phyloP scores from a whole-genome alignment of 2,113 vertebrate species.

The Cricetomys ansorgei region DNA sequence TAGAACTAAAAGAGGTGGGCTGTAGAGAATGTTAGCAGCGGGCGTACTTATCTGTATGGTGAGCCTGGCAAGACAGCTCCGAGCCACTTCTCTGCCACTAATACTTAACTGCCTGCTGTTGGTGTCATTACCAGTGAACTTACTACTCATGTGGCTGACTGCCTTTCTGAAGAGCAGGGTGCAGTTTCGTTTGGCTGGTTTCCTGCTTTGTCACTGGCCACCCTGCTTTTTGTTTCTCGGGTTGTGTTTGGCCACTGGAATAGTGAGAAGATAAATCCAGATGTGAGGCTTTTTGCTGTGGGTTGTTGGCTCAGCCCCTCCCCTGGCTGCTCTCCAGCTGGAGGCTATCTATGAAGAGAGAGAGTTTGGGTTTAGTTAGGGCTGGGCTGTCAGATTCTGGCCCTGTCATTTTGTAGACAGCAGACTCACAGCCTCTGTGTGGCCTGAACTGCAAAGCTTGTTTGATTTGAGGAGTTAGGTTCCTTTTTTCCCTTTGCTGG shows the following conservation, averaged over 20 bases:
- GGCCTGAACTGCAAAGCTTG: conserved; percentile 9
- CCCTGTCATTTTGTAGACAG: not conserved
- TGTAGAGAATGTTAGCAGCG: not conserved
- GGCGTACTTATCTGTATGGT: too few relatives aligned
- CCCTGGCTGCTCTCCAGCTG: not conserved
- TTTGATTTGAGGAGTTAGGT: not conserved
- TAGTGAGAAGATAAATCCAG: not conserved
- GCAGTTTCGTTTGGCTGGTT: not conserved
- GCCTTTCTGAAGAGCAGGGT: not conserved
- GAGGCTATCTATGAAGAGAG: conserved; percentile 1
- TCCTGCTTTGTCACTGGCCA: not conserved
- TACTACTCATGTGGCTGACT: not conserved
- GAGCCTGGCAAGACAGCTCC: not conserved
- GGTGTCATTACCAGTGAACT: not conserved
- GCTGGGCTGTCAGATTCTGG: conserved; percentile 21
- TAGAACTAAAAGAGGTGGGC: not conserved
- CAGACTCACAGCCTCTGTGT: conserved; percentile 2
- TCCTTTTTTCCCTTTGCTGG: conserved; percentile 2
- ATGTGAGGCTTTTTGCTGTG: not conserved
- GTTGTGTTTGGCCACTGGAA: not conserved
- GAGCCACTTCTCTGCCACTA: not conserved
- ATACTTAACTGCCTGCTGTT: not conserved
- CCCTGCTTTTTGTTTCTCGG: not conserved
- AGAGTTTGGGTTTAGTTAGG: not conserved
- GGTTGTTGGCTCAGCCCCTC: not conserved